Base-by-base conservation (phyloP, 2,888 invertebrate genomes). In the Adineta ricciae region DNA sequence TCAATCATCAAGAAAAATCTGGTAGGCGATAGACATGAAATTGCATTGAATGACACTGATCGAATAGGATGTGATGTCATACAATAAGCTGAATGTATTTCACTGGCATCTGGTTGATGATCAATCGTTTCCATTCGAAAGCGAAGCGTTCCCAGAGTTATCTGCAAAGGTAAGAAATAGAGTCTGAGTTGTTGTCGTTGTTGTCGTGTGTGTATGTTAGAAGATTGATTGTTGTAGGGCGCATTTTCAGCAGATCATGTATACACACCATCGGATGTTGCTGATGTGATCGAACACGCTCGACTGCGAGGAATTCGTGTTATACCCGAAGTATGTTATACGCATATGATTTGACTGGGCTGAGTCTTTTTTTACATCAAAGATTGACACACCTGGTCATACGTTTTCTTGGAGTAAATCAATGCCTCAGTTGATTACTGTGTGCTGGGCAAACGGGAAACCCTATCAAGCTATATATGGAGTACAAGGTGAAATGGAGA, bases 241-340 rank as follows among this genome's bases (percentile, higher is more conserved):
- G 49, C 78, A 64, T 86, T 78, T 32, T 56, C 78, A 36, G 14
- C 54, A n/a, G 56, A 36, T 49, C 88, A 89, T 85, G 88, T 90
- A 2, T 94, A 94, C 86, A 93, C 94, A 0, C 92, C 92, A 88
- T 94, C 54, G 92, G 91, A 91, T 84, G 90, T 92, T 14, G 85
- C 92, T 38, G 93, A 93, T 32, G 91, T 96, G 54, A 93, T 94
- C 8, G 92, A 93, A 54, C 96, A 94, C 89, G 96, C 95, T 0
- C 92, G 93, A 86, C 89, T 93, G 50, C 92, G 95, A 83, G 97
- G 96, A 0, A 93, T 97, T 84, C 93, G 95, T 72, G 94, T 96
- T 21, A 89, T 97, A 88, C 96, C 96, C 0, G 97, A 97, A 91
- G 46, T 46, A 46, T 46, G 46, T 46, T 11, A 46, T 46, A 46